Conservation (phyloP, 2,113 vertebrate species). For the Otocyon megalotis region DNA sequence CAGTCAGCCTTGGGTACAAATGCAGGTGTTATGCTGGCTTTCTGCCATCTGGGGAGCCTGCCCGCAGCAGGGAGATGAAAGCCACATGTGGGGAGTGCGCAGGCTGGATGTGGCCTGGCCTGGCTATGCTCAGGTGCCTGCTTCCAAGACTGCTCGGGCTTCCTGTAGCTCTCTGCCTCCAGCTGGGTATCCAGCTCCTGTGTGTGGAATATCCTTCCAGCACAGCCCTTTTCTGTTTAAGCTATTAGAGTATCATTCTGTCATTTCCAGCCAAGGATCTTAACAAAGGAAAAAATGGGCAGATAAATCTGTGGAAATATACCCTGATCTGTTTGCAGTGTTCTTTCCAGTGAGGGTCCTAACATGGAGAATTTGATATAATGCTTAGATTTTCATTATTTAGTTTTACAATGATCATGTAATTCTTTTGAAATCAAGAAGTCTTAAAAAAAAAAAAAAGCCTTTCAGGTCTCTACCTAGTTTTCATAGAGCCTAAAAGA, state of each 20-base stretch:
- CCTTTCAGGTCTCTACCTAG: neutral
- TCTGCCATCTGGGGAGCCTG: neutral
- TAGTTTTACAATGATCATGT: neutral
- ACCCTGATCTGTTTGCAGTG: neutral
- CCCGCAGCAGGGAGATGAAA: neutral
- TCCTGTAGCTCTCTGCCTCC: neutral
- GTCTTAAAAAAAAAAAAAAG: neutral
- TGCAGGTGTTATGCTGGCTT: neutral
- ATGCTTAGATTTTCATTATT: neutral
- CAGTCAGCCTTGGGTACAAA: neutral
- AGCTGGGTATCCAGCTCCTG: neutral
- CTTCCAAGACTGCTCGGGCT: no score
- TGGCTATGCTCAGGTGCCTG: neutral
- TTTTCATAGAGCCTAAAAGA: neutral
- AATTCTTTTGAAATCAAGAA: neutral
- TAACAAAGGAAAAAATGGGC: neutral
- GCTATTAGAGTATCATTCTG: neutral
- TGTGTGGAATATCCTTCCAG: neutral
- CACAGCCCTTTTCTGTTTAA: neutral
- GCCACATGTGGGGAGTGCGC: rapidly evolving
- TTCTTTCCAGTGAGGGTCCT: neutral
- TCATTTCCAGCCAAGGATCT: neutral
- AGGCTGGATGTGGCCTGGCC: neutral
- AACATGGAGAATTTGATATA: neutral
- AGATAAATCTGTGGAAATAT: neutral